Conservation (phyloP, 2,797 vertebrate genomes). For the Brachyrhaphis roseni region DNA sequence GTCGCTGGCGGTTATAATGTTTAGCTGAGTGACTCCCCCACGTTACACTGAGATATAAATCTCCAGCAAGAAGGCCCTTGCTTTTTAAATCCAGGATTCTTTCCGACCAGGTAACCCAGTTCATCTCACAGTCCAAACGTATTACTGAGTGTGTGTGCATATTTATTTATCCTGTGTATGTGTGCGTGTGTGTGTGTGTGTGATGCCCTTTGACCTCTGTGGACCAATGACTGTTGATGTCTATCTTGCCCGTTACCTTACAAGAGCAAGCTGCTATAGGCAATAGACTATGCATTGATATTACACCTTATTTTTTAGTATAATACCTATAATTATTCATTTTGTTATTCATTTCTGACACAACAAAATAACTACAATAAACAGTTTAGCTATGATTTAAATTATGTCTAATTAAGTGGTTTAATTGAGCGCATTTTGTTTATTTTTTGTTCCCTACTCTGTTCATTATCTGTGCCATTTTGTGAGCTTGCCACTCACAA, state of each 20-base stretch:
- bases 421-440: not conserved
- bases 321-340: no score
- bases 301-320: not conserved
- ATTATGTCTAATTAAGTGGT: not conserved
- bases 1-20: not conserved
- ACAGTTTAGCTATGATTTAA: not conserved
- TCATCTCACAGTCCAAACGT: no score
- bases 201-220: no score
- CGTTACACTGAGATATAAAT: not conserved
- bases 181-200: no score
- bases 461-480: not conserved
- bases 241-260: no score
- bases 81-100: not conserved
- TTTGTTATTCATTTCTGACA: not conserved
- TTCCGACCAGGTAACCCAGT: no score
- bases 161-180: no score
- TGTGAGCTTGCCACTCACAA: not conserved
- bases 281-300: not conserved
- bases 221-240: no score
- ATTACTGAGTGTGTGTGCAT: no score
- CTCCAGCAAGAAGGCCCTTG: not conserved
- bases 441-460: not conserved
- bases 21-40: not conserved
- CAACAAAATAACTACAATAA: not conserved
- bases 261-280: no score